Evolutionary conservation across 2,888 invertebrate species (phyloP).

Genomic region (Schizaphis graminum): DNA sequence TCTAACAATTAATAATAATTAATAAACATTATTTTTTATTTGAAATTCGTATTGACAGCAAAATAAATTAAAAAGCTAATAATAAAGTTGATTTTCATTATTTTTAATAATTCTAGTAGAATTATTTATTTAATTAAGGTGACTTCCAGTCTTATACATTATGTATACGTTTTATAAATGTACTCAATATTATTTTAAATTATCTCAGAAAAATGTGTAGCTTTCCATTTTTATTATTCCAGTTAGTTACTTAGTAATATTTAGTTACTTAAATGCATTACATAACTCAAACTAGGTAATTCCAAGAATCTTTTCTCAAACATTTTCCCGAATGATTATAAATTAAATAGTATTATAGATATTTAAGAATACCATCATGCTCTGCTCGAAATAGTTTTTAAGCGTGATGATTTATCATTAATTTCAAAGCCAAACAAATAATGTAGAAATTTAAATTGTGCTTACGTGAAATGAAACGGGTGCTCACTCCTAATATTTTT

Average conservation of each 20-base stretch:
- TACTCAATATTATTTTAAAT: neutral
- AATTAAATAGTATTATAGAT: neutral
- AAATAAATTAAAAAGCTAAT: neutral
- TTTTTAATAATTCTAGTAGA: neutral
- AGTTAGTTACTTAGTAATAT: neutral
- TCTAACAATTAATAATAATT: neutral
- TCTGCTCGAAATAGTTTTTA: neutral
- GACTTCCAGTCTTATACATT: neutral
- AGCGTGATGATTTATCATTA: neutral
- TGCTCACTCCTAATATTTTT: neutral
- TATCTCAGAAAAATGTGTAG: neutral
- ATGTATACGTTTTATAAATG: neutral
- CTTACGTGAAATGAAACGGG: neutral
- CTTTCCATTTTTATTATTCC: neutral
- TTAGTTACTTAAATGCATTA: neutral
- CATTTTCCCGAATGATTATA: neutral
- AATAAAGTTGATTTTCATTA: neutral
- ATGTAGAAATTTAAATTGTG: neutral
- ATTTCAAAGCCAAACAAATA: neutral
- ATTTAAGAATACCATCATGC: neutral
- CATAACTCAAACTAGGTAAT: neutral
- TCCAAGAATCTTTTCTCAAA: neutral
- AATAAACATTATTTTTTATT: neutral
- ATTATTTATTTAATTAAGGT: neutral
- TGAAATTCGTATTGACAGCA: neutral